These are phyloP conservation scores for Rotaria macrura DNA, from an alignment of 2,888 invertebrate species.

Conservation along the genomic window DNA sequence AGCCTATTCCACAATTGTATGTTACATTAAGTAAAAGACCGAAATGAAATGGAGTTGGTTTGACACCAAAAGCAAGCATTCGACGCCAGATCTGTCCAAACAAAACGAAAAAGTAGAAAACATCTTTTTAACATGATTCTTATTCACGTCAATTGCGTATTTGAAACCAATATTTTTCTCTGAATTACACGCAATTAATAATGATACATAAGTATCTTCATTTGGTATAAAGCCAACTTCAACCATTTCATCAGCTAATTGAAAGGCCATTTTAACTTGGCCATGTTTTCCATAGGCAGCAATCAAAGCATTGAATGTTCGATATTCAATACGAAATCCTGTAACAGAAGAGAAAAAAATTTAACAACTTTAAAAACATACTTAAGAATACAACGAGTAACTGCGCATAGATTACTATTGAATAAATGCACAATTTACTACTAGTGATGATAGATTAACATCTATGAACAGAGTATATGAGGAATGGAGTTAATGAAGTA, in stretches of 20 bases:
- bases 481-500: no score
- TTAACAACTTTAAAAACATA: not conserved
- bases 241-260: constrained; percentile 72
- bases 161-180: constrained; percentile 69
- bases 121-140: not conserved
- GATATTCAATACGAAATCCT: constrained; percentile 47
- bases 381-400: no score
- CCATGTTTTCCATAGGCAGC: constrained; percentile 78
- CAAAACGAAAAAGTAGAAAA: constrained; percentile 30
- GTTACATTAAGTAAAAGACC: constrained; percentile 69
- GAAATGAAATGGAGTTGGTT: constrained; percentile 64
- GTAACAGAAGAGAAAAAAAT: no score
- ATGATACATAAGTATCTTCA: constrained; percentile 63
- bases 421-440: no score
- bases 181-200: constrained; percentile 71
- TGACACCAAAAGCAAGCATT: constrained; percentile 60
- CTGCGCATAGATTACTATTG: no score
- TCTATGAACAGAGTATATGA: no score
- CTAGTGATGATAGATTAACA: no score
- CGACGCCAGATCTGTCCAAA: constrained; percentile 74
- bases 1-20: constrained; percentile 70
- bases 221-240: constrained; percentile 43
- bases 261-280: constrained; percentile 66
- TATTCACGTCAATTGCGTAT: constrained; percentile 60
- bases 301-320: constrained; percentile 72